Base-by-base conservation (phyloP, 1,140 invertebrate species). In the Ceratina australensis region DNA sequence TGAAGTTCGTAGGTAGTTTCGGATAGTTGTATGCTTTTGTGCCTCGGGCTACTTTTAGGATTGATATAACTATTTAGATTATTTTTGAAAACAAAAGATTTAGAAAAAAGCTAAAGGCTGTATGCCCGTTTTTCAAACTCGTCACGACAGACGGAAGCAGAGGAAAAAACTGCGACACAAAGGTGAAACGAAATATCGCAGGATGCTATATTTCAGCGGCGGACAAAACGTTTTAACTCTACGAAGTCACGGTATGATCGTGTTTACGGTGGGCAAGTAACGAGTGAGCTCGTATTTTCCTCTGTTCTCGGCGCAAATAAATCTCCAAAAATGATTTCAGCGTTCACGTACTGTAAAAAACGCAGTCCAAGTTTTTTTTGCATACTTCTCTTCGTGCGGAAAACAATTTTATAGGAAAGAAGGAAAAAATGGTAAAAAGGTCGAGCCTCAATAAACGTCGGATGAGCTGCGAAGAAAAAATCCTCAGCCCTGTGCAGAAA, bases 181-280 rank as follows among this genome's bases (percentile, higher is more conserved):
- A 64, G 57, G 22, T 33, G 49, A 60, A 64, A 57, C 49, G 66
- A 69, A 57, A 69, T 57, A 71, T 61, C 22, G 50, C 63, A 65
- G 64, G 57, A 71, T 26, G 26, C 61, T 61, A 74, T 74, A 47
- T 74, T 79, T 79, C 77, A 67, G 61, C n/a, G 28, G 63, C 22
- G 26, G 16, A 33, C 60, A 67, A 83, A 80, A 42, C 60, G 52
- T 66, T 68, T 60, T 15, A 12, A 42, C 49, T 5, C 60, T 59
- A 26, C 73, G 22, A 68, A 75, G 59, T 83, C 72, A 76, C 66
- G 77, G 71, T 65, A 75, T 73, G 75, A 85, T 81, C 66, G 49
- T 84, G 71, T 86, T 86, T 86, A 85, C 77, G 73, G 65, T 54
- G 57, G 61, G 15, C 61, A 75, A 56, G 77, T 78, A 85, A 81